Evolutionary conservation across 2,797 vertebrate species (phyloP).

Genomic region (Enteromius argenteus): DNA sequence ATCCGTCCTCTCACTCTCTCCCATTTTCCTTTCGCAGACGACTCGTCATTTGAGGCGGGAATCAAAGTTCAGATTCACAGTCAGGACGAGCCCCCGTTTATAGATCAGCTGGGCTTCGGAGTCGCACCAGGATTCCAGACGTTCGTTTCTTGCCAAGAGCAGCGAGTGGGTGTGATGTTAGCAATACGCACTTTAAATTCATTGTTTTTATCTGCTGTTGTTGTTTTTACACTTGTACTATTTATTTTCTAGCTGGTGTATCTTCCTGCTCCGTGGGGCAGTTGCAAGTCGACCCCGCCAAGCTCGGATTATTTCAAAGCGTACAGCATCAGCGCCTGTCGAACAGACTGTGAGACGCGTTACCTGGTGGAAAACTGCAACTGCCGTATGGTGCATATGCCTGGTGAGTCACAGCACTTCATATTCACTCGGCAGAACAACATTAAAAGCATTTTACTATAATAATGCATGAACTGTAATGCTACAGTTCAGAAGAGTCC

Average conservation of each 20-base stretch:
- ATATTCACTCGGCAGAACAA: neutral
- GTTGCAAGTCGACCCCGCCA: slow-evolving; percentile 89
- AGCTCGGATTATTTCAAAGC: slow-evolving; percentile 94
- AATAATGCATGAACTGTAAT: neutral
- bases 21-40: slow-evolving; percentile 76
- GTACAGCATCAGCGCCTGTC: slow-evolving; percentile 97
- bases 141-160: slow-evolving; percentile 84
- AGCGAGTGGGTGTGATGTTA: slow-evolving; percentile 73
- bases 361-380: slow-evolving; percentile 99
- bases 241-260: slow-evolving; percentile 87
- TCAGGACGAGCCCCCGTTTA: slow-evolving; percentile 94
- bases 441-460: neutral
- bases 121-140: slow-evolving; percentile 85
- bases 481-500: neutral
- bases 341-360: slow-evolving; percentile 97
- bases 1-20: neutral
- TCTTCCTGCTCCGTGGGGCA: slow-evolving; percentile 95
- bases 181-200: neutral
- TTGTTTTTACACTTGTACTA: slow-evolving; percentile 69
- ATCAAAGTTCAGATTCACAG: slow-evolving; percentile 99
- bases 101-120: slow-evolving; percentile 95
- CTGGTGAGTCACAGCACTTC: slow-evolving; percentile 78
- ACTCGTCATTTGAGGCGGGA: slow-evolving; percentile 95
- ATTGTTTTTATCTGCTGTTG: slow-evolving; percentile 36
- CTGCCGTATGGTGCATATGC: slow-evolving; percentile 99